Evolutionary conservation across 92 coral and sea anemone species (phyloP), one percentile per base, ranked within the genome.

Genomic region (Heliopora coerulea): DNA sequence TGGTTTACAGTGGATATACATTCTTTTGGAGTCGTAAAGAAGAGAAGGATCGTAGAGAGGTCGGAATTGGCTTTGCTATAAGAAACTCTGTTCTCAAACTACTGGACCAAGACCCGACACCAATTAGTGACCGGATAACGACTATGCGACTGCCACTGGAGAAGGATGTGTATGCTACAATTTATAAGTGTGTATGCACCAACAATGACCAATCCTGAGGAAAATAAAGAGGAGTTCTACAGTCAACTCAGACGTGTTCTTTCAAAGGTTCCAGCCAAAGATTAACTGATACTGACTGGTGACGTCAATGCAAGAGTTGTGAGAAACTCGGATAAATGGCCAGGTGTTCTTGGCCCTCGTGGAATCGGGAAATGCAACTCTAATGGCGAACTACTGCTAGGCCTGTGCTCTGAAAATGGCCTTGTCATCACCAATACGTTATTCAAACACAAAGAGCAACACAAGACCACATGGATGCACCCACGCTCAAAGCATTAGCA

Each of bases 261-360:
- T n/a, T 6, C 52, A 2, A 46, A 46, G 52, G 52, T 46, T 6
- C n/a, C 52, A 46, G 15, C 7, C 14, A 44, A 42, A 21, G 82
- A 77, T 44, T 62, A 63, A 26, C 64, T 77, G 41, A 18, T 77
- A 11, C 32, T 77, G 9, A 34, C 62, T 19, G 74, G 82, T 3
- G 82, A 77, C 65, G 42, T 77, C 49, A 77, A 62, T 44, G 82
- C 82, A 13, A 23, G 82, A 29, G 61, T 77, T 2, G 82, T 62
- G 21, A 77, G 7, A 9, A 74, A 77, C 57, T 62, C 24, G 33
- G 32, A n/a, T 18, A 31, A 46, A 35, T 77, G 50, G 49, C n/a
- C 8, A 18, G 26, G 21, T 7, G 40, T 26, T 6, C 49, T 63
- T 56, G 74, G 82, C 34, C 13, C 48, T 9, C 18, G 19, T n/a